Evolutionary conservation across 1,140 invertebrate genomes (phyloP), one percentile per base, ranked within the genome.

Genomic region (Drosophila elegans): DNA sequence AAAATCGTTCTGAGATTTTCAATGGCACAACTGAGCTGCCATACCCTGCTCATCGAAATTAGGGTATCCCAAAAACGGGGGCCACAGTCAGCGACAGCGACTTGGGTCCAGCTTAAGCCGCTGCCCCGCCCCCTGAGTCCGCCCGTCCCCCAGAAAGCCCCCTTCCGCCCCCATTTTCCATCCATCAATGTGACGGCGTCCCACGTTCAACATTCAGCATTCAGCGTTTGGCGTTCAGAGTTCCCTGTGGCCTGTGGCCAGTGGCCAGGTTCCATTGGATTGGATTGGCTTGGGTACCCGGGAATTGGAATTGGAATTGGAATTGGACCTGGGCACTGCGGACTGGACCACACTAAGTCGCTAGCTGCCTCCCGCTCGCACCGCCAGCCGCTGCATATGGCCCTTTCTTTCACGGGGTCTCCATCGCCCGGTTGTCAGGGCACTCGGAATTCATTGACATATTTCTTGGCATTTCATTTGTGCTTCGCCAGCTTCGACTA

Each of bases 401-500:
- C 42, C 52, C 10, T 68, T 49, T 48, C 63, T 45, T 39, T 71
- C 21, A 3, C 25, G 13, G 27, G 41, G 48, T 38, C 52, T 68
- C 49, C 49, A 48, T 68, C 41, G 41, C 16, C 60, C 66, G 78
- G 74, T 80, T 67, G 74, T 80, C 81, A 74, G 74, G 64, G 68
- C 74, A 89, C 73, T 88, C 88, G 76, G 80, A 89, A 89, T 83
- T 80, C 84, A 88, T 88, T 84, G 84, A 89, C 84, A 88, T 89
- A 80, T 89, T 89, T 88, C 75, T 80, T 51, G 53, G 62, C 73
- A 76, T 88, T 88, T 82, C 78, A 63, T 86, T 86, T 62, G 56
- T 52, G 60, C 44, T 54, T 32, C 60, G 45, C 62, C 61, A 42
- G 49, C 61, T 67, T 25, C 60, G 38, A 44, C 49, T 66, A n/a